Evolutionary conservation across 2,888 invertebrate genomes (phyloP), one percentile per base, ranked within the genome.

Genomic region (Theretra japonica): DNA sequence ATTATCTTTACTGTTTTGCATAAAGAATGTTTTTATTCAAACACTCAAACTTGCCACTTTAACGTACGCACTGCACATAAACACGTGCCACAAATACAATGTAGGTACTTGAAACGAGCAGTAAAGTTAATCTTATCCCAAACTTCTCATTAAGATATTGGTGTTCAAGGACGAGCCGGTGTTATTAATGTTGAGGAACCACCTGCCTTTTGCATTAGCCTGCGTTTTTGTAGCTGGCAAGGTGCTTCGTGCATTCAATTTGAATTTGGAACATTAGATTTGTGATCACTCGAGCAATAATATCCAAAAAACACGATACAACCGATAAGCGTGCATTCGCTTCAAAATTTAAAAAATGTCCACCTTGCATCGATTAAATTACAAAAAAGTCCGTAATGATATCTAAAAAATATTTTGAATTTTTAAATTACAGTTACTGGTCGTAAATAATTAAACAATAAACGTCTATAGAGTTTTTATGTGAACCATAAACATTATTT

Each of bases 191-290:
- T 75, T 77, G 78, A 73, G 69, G 76, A 75, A 74, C 74, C 88
- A 90, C 90, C 90, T 90, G 90, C 86, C 88, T 85, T 89, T 87
- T 76, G 88, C 90, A 83, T 88, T 87, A 84, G 84, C 79, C 76
- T 74, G 73, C 78, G 60, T 88, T 89, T 90, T 89, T 86, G 80
- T 85, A 60, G 68, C 75, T 75, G 75, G 88, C 90, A 90, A 90
- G 90, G 89, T 90, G 90, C 86, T 85, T 79, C 79, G 74, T 76
- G 75, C 75, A 80, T 80, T 81, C 80, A 76, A 80, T 85, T 85
- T 82, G 79, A 83, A 86, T 86, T 88, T 76, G 79, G 82, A 82
- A 83, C 85, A 85, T 86, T 86, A 88, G 85, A 86, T 82, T 41
- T 62, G 62, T 62, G 33, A 11, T 62, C 62, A 56, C 15, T 23